Evolutionary conservation across 1,140 invertebrate species (phyloP).

Genomic region (Agraylea sexmaculata): DNA sequence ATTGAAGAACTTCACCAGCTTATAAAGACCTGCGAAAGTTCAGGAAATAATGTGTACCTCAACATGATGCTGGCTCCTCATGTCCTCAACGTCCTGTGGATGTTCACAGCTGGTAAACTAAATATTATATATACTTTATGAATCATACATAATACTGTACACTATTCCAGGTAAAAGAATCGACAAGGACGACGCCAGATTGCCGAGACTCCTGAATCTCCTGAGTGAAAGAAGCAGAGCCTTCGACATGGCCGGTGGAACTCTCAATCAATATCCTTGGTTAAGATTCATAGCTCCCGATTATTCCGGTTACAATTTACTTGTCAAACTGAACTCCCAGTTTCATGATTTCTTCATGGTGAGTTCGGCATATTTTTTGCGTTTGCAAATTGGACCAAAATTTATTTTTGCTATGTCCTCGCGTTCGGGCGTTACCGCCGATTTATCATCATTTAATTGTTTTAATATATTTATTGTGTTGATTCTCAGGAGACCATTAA

Average conservation of each 20-base stretch:
- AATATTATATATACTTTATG: conserved; percentile 24
- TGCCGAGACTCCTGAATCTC: conserved; percentile 48
- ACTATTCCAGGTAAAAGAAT: conserved; percentile 45
- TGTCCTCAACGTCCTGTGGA: conserved; percentile 67
- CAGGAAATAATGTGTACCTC: conserved; percentile 27
- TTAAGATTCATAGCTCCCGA: conserved; percentile 54
- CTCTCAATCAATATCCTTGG: conserved; percentile 57
- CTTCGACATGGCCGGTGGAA: conserved; percentile 59
- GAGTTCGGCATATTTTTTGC: conserved; percentile 15
- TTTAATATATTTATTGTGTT: not conserved
- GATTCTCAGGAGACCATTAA: conserved; percentile 28
- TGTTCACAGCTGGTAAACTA: conserved; percentile 50
- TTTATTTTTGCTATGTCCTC: conserved; percentile 2
- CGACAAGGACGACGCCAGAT: conserved; percentile 35
- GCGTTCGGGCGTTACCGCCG: not conserved
- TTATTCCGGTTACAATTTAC: conserved; percentile 52
- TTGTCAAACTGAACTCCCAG: conserved; percentile 49
- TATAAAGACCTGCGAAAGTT: conserved; percentile 34
- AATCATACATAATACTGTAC: not conserved
- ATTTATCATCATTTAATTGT: not conserved
- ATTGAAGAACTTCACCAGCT: conserved; percentile 47
- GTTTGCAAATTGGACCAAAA: not conserved
- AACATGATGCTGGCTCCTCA: conserved; percentile 41
- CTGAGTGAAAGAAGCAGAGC: conserved; percentile 48
- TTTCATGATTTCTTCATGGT: conserved; percentile 44